These are phyloP conservation scores for Drosophila simulans DNA, from an alignment of 1,140 invertebrate species.

Conservation along the genomic window DNA sequence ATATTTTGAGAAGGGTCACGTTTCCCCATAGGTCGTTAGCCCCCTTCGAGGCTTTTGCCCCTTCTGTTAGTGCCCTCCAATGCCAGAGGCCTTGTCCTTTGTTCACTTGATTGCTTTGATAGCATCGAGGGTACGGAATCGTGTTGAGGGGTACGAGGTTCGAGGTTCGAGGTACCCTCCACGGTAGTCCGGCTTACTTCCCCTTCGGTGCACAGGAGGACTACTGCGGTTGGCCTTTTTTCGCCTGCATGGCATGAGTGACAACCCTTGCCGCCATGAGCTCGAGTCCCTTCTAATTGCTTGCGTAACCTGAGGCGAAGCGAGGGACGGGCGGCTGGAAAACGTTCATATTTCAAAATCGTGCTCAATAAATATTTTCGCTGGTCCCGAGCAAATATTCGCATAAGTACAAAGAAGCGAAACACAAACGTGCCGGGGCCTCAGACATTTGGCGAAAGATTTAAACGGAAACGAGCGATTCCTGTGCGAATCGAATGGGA, in stretches of 20 bases:
- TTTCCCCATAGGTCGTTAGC: slow-evolving; percentile 42
- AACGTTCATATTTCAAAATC: slow-evolving; percentile 79
- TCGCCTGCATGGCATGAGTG: slow-evolving; percentile 45
- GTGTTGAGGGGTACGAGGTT: slow-evolving; percentile 1
- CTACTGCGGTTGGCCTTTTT: slow-evolving; percentile 63
- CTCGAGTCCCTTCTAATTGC: slow-evolving; percentile 74
- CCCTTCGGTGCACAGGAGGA: slow-evolving; percentile 58
- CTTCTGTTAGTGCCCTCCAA: background rate
- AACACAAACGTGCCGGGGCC: slow-evolving; percentile 63
- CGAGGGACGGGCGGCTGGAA: slow-evolving; percentile 33
- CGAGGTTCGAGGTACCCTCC: slow-evolving; percentile 20
- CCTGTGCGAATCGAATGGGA: slow-evolving; percentile 48
- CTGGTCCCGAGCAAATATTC: slow-evolving; percentile 55
- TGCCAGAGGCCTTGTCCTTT: slow-evolving; percentile 59
- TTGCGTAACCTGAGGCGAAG: slow-evolving; percentile 73
- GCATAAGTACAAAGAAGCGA: slow-evolving; percentile 38
- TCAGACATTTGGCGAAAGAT: slow-evolving; percentile 62
- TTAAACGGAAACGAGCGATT: slow-evolving; percentile 46
- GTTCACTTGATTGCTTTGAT: slow-evolving; percentile 59
- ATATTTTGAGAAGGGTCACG: slow-evolving; percentile 26
- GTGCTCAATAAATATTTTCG: slow-evolving; percentile 80
- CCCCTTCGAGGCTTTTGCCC: slow-evolving; percentile 41
- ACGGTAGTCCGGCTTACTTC: slow-evolving; percentile 74
- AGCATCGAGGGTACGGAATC: slow-evolving; percentile 22
- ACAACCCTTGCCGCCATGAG: slow-evolving; percentile 44